Evolutionary conservation across 2,888 invertebrate genomes (phyloP), one percentile per base, ranked within the genome.

Genomic region (Megamerina dolium): DNA sequence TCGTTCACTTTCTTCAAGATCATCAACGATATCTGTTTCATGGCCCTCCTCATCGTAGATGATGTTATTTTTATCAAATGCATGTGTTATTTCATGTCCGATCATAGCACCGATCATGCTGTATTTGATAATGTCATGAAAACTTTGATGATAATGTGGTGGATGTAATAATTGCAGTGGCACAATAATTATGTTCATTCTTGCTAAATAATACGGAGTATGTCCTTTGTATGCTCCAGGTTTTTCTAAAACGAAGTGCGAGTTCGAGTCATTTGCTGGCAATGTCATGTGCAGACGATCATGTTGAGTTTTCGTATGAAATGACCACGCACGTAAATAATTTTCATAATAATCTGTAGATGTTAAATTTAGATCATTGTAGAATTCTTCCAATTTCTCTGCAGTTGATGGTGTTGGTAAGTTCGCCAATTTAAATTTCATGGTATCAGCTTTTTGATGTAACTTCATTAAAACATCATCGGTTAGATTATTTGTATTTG

Each of bases 11-110:
- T 34, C 16, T 30, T 37, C 45, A 2, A 50, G 45, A 13, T 20
- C 23, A 10, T 45, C 36, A n/a, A 42, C 33, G 3, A 34, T 34
- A 3, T 33, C 37, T 1, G 21, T 35, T 44, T 42, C 34, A 16
- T 48, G 47, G 17, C 45, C 33, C 2, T 33, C 37, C 31, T 46
- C 43, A 21, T 48, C 32, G 13, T 29, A 42, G 2, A 41, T 43
- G 2, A 51, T 20, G 9, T 55, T 55, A 23, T 41, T 49, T 12
- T 52, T 43, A 40, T 56, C 56, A 41, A 55, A 54, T 16, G 51
- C 51, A 31, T 56, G 54, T 5, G 50, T 44, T 17, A 56, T 51
- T 43, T 56, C 56, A 20, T 56, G 56, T 9, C 52, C 54, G 34
- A 56, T 14, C 8, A 56, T 43, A 14, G 55, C 54, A 8, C 56